A percentile compares a stretch with the other conserved stretches of the same genome.
Evolutionary conservation across 2,888 invertebrate species (phyloP).

Genomic region (Gastracanthus pulcherrimus): DNA sequence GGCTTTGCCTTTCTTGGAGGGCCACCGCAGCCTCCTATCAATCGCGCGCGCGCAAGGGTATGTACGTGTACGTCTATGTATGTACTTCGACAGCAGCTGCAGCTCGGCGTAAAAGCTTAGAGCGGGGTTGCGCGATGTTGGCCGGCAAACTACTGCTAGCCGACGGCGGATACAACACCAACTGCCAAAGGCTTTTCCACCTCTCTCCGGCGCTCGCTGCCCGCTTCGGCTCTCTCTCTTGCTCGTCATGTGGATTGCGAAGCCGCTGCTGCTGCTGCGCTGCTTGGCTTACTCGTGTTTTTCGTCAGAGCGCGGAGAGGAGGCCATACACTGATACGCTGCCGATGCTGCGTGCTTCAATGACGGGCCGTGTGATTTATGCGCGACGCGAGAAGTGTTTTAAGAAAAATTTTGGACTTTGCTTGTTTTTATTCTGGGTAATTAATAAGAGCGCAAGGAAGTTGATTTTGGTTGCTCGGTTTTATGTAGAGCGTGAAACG

Average conservation of each 20-base stretch:
- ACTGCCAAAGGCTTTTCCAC: slow-evolving; percentile 63
- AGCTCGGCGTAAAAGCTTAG: not conserved
- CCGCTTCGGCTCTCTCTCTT: slow-evolving; percentile 47
- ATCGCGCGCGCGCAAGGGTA: too few species aligned
- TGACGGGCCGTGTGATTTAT: not conserved
- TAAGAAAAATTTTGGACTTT: not conserved
- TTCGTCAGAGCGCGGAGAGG: not conserved
- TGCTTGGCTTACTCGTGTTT: not conserved
- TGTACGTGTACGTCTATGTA: not conserved
- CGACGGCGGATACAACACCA: slow-evolving; percentile 58
- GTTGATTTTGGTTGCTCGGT: too few species aligned
- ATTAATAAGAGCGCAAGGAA: too few species aligned
- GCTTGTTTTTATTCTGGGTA: too few species aligned
- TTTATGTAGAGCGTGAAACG: too few species aligned
- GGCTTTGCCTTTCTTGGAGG: slow-evolving; percentile 13
- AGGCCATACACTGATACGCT: not conserved
- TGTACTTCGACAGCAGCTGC: slow-evolving; percentile 6
- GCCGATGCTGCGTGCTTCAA: not conserved
- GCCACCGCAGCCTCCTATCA: slow-evolving; percentile 54
- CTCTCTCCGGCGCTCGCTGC: slow-evolving; percentile 52
- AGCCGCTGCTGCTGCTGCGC: not conserved
- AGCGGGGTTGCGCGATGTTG: slow-evolving; percentile 55
- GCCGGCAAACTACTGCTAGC: slow-evolving; percentile 62
- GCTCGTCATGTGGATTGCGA: slow-evolving; percentile 2
- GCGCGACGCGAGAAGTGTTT: not conserved